These are phyloP conservation scores for Loripinus fragilis DNA, from an alignment of 2,888 invertebrate genomes.

Conservation along the genomic window DNA sequence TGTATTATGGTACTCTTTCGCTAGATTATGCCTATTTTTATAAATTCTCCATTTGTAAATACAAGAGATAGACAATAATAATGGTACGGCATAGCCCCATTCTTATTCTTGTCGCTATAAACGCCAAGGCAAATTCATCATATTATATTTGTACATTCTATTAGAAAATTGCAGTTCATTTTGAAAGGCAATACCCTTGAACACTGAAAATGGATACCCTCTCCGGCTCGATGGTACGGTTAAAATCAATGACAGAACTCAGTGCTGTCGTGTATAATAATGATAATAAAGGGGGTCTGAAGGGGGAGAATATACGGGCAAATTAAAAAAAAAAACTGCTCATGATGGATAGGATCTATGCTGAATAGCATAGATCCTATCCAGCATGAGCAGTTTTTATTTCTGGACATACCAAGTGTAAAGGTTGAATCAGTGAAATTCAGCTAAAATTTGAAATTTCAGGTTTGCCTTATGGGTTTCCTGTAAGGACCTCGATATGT, in stretches of 20 bases:
- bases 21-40: too few relatives aligned
- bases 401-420: too few relatives aligned
- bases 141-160: constrained; percentile 19
- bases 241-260: constrained; percentile 15
- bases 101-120: constrained; percentile 10
- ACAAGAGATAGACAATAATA: not conserved
- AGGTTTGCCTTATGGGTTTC: too few relatives aligned
- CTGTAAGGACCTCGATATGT: too few relatives aligned
- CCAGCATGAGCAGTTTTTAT: too few relatives aligned
- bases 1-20: too few relatives aligned
- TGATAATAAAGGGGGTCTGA: too few relatives aligned
- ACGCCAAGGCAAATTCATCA: constrained; percentile 13
- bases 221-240: constrained; percentile 6
- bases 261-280: constrained; percentile 5
- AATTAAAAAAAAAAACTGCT: too few relatives aligned
- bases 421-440: too few relatives aligned
- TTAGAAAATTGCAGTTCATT: constrained; percentile 27
- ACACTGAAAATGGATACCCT: constrained; percentile 31
- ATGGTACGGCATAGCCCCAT: constrained; percentile 9
- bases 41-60: constrained; percentile 6
- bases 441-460: too few relatives aligned
- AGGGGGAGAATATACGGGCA: too few relatives aligned
- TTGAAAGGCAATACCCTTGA: constrained; percentile 43
- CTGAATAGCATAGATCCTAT: not conserved
- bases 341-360: too few relatives aligned